Conservation (phyloP, 2,888 invertebrate genomes). For the Stegophylla sp. region DNA sequence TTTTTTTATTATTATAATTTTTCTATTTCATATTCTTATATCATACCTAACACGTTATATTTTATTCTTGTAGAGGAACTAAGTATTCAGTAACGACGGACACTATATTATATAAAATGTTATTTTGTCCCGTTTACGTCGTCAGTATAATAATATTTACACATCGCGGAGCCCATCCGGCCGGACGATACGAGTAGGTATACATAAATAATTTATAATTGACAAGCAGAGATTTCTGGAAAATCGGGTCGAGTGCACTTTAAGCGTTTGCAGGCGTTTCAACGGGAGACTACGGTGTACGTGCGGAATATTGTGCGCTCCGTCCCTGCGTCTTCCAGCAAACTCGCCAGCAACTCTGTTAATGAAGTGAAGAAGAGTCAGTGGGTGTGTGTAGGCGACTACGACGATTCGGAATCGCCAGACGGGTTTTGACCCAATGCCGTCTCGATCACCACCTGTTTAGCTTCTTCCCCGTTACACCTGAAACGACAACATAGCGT, state of each 20-base stretch:
- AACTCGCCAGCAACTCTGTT: background rate
- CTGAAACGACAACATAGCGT: conserved; percentile 60
- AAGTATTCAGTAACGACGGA: conserved; percentile 37
- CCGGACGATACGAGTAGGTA: background rate
- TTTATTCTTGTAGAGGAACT: conserved; percentile 49
- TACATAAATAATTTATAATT: too few species aligned
- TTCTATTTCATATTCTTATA: conserved; percentile 5
- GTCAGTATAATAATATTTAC: background rate
- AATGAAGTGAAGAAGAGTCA: background rate
- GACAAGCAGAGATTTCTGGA: background rate
- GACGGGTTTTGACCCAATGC: conserved; percentile 61
- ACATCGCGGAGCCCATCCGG: background rate
- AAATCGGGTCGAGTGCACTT: background rate
- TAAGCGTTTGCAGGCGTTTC: background rate
- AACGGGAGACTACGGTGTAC: background rate
- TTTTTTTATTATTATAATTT: conserved; percentile 9
- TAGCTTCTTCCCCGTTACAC: conserved; percentile 63
- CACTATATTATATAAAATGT: background rate
- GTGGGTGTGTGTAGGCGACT: background rate
- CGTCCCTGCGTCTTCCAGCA: background rate
- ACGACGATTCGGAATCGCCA: conserved; percentile 40
- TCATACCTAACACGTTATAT: conserved; percentile 8
- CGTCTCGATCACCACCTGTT: conserved; percentile 63
- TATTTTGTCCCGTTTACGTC: conserved; percentile 12
- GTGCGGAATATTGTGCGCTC: background rate